Percentiles rank a stretch among this genome's conserved stretches.
Conservation (phyloP, 2,888 invertebrate genomes). For the Bhutanitis thaidina region DNA sequence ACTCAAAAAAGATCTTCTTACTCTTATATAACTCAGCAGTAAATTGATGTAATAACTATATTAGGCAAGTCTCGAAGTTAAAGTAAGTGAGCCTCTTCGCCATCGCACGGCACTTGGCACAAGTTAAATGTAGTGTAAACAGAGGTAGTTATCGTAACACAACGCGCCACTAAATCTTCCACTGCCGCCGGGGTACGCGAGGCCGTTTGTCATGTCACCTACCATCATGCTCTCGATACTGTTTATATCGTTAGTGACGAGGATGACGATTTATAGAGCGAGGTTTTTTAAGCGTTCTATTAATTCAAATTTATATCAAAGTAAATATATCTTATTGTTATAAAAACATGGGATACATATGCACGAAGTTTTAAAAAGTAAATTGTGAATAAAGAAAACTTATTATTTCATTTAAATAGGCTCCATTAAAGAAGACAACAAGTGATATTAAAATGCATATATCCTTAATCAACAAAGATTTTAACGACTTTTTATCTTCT, state of each 20-base stretch:
- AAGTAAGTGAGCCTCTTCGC: constrained; percentile 4
- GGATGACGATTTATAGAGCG: constrained; percentile 34
- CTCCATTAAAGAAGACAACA: too few relatives aligned
- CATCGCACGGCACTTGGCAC: constrained; percentile 48
- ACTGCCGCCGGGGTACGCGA: constrained; percentile 36
- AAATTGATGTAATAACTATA: constrained; percentile 13
- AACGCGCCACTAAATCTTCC: constrained; percentile 63
- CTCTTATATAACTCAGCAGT: too few relatives aligned
- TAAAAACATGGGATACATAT: too few relatives aligned
- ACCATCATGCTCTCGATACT: constrained; percentile 40
- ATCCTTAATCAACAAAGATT: too few relatives aligned
- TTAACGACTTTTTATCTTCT: too few relatives aligned
- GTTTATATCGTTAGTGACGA: constrained; percentile 39
- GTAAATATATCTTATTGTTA: too few relatives aligned
- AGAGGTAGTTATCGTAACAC: constrained; percentile 68
- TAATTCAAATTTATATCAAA: too few relatives aligned
- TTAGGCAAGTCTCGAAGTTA: constrained; percentile 4
- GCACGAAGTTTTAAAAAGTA: too few relatives aligned
- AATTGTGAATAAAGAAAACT: too few relatives aligned
- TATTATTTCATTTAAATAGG: too few relatives aligned
- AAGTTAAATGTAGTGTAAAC: constrained; percentile 76
- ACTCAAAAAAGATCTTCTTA: too few relatives aligned
- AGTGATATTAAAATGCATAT: too few relatives aligned
- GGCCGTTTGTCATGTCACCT: constrained; percentile 59
- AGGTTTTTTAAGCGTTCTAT: neutral